These are phyloP conservation scores for Hyperoodon ampullatus DNA, from an alignment of 2,113 vertebrate species.

Conservation along the genomic window DNA sequence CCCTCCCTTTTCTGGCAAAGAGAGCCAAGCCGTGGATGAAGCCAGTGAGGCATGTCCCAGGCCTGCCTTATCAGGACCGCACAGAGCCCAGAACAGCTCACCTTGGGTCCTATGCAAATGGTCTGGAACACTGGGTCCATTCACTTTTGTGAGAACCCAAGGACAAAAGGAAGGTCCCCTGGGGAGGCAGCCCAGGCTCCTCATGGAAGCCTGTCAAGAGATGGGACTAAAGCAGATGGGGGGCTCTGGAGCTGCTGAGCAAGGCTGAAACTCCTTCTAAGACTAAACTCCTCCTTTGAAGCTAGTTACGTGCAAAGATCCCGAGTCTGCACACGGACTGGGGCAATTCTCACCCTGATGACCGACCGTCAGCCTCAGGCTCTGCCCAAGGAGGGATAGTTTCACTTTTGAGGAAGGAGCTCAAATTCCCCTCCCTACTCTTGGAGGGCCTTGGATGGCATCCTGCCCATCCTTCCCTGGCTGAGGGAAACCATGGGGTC, in stretches of 20 bases:
- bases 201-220: not conserved
- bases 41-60: not conserved
- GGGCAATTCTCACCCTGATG: not conserved
- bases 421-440: not conserved
- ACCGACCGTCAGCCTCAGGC: not conserved
- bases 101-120: too few relatives aligned
- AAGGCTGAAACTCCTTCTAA: not conserved
- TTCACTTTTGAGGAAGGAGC: not conserved
- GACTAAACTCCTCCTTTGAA: not conserved
- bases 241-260: not conserved
- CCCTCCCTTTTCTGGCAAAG: not conserved
- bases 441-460: not conserved
- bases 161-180: not conserved
- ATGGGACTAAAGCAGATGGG: not conserved
- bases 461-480: too few relatives aligned
- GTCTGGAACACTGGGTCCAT: not conserved
- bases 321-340: not conserved
- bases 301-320: too few relatives aligned
- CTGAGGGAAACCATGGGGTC: not conserved
- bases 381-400: not conserved
- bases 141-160: not conserved
- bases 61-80: constrained; percentile 55
- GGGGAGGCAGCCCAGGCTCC: not conserved
- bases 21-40: not conserved
- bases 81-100: not conserved